These are phyloP conservation scores for Pseudomyrmex cubaensis DNA, from an alignment of 1,140 invertebrate genomes.

Conservation along the genomic window DNA sequence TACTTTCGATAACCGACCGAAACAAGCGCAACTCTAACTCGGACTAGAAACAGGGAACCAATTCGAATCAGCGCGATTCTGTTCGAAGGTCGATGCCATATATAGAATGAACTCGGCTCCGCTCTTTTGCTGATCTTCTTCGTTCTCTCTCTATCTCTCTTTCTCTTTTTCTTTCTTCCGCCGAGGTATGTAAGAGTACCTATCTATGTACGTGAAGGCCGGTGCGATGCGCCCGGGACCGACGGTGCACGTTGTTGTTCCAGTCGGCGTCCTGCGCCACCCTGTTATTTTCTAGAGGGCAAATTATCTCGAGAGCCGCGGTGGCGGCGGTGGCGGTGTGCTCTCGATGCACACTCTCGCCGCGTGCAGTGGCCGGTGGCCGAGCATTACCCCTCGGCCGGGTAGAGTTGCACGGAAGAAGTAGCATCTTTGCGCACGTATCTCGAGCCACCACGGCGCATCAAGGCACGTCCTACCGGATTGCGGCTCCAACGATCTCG, in stretches of 20 bases:
- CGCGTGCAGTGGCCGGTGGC: conserved; percentile 71
- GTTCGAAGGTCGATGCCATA: conserved; percentile 37
- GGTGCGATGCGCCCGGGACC: conserved; percentile 52
- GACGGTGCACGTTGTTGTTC: conserved; percentile 67
- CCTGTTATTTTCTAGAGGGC: conserved; percentile 84
- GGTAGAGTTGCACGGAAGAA: conserved; percentile 80
- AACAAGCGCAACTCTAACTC: neutral
- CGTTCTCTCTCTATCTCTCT: conserved; percentile 26
- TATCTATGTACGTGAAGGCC: conserved; percentile 61
- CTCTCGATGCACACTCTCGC: conserved; percentile 82
- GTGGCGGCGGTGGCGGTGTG: conserved; percentile 58
- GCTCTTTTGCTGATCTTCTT: neutral
- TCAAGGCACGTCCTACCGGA: conserved; percentile 84
- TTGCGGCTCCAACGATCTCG: conserved; percentile 79
- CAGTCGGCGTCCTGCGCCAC: conserved; percentile 76
- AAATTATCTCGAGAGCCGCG: conserved; percentile 81
- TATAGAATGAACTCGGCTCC: conserved; percentile 15
- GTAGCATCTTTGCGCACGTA: conserved; percentile 83
- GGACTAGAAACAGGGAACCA: conserved; percentile 21
- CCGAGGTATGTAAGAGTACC: conserved; percentile 61
- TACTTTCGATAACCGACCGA: conserved; percentile 15
- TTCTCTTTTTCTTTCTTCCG: conserved; percentile 35
- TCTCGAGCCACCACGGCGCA: conserved; percentile 82
- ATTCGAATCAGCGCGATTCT: conserved; percentile 21
- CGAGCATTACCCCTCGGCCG: conserved; percentile 73